phyloP scores from a whole-genome alignment of 2,797 vertebrate genomes.

The Gadopsis bispinosus region DNA sequence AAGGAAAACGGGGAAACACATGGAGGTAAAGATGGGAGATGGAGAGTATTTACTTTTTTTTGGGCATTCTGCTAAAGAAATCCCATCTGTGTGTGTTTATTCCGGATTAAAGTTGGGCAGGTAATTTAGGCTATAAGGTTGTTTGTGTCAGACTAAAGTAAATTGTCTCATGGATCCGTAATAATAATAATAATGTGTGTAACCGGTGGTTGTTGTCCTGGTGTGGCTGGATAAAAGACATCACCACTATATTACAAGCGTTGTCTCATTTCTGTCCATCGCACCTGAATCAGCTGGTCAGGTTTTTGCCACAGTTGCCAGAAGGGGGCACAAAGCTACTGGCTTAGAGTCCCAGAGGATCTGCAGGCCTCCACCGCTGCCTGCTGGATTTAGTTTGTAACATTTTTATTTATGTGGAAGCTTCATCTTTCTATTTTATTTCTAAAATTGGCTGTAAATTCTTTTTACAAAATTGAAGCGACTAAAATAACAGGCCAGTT shows the following conservation, averaged over 20 bases:
- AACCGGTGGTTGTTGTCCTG: not conserved
- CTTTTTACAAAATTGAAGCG: too few relatives aligned
- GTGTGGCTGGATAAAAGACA: constrained; percentile 1
- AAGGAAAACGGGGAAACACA: not conserved
- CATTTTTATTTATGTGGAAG: not conserved
- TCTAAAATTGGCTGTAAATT: not conserved
- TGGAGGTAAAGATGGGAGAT: not conserved
- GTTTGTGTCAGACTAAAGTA: constrained; percentile 65
- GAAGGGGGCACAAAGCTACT: constrained; percentile 91
- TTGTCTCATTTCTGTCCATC: constrained; percentile 31
- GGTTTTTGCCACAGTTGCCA: constrained; percentile 79
- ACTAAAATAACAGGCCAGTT: not conserved
- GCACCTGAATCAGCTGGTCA: constrained; percentile 56
- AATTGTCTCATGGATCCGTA: not conserved
- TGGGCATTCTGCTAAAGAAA: constrained; percentile 11
- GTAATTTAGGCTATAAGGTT: not conserved
- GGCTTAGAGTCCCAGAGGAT: constrained; percentile 45
- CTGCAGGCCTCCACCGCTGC: constrained; percentile 46
- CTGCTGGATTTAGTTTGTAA: not conserved
- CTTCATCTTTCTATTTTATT: not conserved
- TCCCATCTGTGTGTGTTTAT: not conserved
- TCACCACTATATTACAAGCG: constrained; percentile 1
- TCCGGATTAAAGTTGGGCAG: not conserved
- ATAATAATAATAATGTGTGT: not conserved
- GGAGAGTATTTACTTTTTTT: constrained; percentile 52